Base-by-base conservation (phyloP, 2,888 invertebrate genomes). In the Charanyca ferruginea region DNA sequence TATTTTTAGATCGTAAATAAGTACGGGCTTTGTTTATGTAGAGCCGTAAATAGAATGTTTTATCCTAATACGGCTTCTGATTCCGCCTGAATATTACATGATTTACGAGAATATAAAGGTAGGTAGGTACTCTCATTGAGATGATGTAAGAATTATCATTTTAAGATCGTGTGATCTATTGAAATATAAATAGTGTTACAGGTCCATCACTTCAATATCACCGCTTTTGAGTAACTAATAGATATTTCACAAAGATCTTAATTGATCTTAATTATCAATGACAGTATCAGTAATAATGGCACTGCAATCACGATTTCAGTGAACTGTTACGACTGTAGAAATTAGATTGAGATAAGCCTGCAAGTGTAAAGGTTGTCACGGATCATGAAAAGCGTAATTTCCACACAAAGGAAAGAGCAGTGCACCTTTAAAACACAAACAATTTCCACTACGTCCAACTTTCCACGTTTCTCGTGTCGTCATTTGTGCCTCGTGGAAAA, bases 381-480 rank as follows among this genome's bases (percentile, higher is more conserved):
- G 49, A 38, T 51, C 42, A 53, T 18, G 48, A 53, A 64, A 57
- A 35, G 16, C 11, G 38, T 54, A 41, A 42, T 51, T 32, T 58
- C 8, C 32, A 44, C 20, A 69, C 59, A 62, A 73, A 72, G 51
- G 18, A 70, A 73, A 59, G 63, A 63, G 54, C 52, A 68, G 49
- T 72, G 59, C 32, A 66, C 59, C 58, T 62, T 79, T 71, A 63
- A 69, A 75, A 67, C 45, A 53, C n/a, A n/a, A 68, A 67, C 62
- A 78, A 76, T 64, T 68, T 67, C 53, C 32, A 67, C 63, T 77
- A 80, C 83, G 80, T 80, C 71, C 77, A 84, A 84, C 75, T 85
- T 84, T 83, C 80, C 81, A 84, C 79, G 80, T 79, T 84, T 79
- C 71, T 78, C 64, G 77, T 78, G 79, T 72, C 87, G 80, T 84